A percentile compares a stretch with the other conserved stretches of the same genome.
Conservation (phyloP, 2,888 invertebrate species). For the Eurytoma adleriae region DNA sequence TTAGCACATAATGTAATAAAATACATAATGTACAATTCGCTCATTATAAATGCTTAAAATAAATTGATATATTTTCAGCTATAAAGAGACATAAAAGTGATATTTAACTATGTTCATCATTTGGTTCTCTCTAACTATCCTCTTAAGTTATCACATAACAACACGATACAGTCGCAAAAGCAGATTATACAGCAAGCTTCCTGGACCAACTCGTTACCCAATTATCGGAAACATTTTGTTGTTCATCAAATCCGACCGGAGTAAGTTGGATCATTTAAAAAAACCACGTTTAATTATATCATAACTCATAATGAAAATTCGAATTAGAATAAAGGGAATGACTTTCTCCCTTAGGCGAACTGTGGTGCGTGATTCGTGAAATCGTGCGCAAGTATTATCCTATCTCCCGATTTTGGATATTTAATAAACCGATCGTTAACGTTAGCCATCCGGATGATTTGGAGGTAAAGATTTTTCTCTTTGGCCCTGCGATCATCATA, state of each 20-base stretch:
- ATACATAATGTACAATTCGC: no score
- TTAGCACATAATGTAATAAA: no score
- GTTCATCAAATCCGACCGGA: background rate
- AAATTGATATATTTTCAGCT: no score
- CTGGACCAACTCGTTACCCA: conserved; percentile 66
- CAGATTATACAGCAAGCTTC: conserved; percentile 67
- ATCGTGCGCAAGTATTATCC: conserved; percentile 63
- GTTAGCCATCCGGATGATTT: conserved; percentile 67
- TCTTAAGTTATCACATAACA: background rate
- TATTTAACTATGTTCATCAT: background rate
- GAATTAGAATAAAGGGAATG: background rate
- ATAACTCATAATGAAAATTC: background rate
- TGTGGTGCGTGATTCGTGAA: conserved; percentile 59
- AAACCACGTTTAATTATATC: no score
- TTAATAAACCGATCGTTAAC: conserved; percentile 57
- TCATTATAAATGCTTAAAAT: no score
- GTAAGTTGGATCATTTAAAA: conserved; percentile 12
- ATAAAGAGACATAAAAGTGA: background rate
- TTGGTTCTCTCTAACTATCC: no score
- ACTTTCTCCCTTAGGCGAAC: conserved; percentile 53
- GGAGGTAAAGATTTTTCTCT: conserved; percentile 61
- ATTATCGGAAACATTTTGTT: conserved; percentile 60
- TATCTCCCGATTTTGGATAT: conserved; percentile 62
- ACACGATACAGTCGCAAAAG: conserved; percentile 63
- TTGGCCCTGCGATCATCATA: no score